Percentiles rank a stretch among this genome's conserved stretches.
These are phyloP conservation scores for Trachelus tabidus DNA, from an alignment of 2,888 invertebrate genomes.

Conservation along the genomic window DNA sequence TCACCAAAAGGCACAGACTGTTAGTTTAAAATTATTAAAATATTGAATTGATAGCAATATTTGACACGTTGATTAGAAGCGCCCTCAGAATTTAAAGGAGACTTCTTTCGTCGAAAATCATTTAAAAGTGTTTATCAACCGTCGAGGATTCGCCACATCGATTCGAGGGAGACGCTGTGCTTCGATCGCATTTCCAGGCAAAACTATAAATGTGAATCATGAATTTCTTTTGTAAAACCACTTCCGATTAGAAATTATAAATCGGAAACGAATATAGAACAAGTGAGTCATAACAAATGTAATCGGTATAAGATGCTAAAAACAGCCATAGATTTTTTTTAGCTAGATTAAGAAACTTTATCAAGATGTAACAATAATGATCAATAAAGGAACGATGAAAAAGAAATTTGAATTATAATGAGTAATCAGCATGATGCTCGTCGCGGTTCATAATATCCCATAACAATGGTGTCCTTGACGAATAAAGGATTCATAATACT, in stretches of 20 bases:
- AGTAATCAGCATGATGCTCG: neutral
- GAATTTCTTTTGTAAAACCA: neutral
- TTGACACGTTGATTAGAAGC: neutral
- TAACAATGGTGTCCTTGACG: neutral
- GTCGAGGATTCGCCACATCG: neutral
- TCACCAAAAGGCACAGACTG: neutral
- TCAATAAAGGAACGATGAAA: neutral
- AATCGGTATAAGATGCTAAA: neutral
- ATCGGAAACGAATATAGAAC: no score
- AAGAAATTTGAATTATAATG: neutral
- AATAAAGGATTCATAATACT: neutral
- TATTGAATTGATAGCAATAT: neutral
- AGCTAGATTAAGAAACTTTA: conserved; percentile 13
- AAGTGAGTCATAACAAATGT: neutral
- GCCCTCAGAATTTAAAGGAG: neutral
- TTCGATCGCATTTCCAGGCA: neutral
- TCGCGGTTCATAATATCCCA: neutral
- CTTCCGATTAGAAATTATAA: neutral
- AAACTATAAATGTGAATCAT: neutral
- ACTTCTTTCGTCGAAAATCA: neutral
- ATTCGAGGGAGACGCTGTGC: neutral
- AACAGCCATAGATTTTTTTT: conserved; percentile 1
- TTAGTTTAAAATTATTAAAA: neutral
- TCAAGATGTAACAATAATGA: conserved; percentile 8
- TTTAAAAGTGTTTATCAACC: neutral